Evolutionary conservation across 2,113 vertebrate genomes (phyloP).

Genomic region (Acrocephalus kingi): DNA sequence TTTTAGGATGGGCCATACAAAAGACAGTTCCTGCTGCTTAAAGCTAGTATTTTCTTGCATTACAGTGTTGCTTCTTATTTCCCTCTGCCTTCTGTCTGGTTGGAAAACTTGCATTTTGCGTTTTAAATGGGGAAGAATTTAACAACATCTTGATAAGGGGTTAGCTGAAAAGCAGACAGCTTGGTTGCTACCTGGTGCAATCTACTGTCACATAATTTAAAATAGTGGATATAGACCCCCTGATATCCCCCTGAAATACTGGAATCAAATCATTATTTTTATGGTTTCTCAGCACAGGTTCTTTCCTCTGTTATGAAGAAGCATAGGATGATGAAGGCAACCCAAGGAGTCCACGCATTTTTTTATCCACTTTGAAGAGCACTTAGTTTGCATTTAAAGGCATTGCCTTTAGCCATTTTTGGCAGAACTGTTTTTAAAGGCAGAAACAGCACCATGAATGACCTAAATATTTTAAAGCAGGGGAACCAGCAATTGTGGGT

Average conservation of each 20-base stretch:
- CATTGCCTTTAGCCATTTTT: neutral
- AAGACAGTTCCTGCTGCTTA: neutral
- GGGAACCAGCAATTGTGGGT: neutral
- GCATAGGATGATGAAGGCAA: neutral
- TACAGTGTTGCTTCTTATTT: neutral
- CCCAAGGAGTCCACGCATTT: neutral
- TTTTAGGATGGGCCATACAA: neutral
- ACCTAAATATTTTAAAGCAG: neutral
- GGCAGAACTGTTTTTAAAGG: neutral
- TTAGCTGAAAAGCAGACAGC: neutral
- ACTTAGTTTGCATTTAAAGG: neutral
- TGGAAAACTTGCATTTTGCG: neutral
- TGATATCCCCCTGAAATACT: neutral
- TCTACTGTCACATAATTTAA: neutral
- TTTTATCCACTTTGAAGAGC: neutral
- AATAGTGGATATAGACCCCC: neutral
- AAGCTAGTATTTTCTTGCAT: neutral
- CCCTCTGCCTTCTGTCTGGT: neutral
- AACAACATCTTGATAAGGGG: neutral
- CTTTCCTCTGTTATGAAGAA: neutral
- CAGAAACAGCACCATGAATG: neutral
- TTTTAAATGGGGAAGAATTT: neutral
- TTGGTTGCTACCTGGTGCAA: neutral
- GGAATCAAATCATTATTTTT: neutral
- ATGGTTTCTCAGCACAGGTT: neutral